Evolutionary conservation across 1,140 invertebrate species (phyloP).

Genomic region (Tyrophagus putrescentiae): DNA sequence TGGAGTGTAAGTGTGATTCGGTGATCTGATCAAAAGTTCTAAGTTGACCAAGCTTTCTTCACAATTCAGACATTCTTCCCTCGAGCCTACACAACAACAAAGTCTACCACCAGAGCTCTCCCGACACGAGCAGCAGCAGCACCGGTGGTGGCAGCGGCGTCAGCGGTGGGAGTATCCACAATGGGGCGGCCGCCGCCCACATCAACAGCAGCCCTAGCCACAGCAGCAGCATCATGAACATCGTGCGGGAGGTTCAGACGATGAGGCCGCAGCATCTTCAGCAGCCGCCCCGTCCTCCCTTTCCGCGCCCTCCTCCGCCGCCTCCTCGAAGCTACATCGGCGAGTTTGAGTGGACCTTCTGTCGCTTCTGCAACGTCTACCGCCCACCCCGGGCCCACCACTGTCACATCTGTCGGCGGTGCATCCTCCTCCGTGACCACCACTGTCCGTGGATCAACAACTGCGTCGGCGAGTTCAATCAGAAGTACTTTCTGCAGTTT

Average conservation of each 20-base stretch:
- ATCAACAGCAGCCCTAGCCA: neutral
- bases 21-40: neutral
- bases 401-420: neutral
- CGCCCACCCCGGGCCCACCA: neutral
- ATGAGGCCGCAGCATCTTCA: neutral
- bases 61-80: neutral
- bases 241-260: neutral
- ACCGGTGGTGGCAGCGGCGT: too few relatives aligned
- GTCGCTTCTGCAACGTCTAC: neutral
- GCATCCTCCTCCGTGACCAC: too few relatives aligned
- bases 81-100: neutral
- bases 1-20: conserved; percentile 4
- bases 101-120: too few relatives aligned
- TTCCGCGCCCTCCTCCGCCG: neutral
- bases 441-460: conserved; percentile 98
- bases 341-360: neutral
- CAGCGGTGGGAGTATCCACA: too few relatives aligned
- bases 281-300: neutral
- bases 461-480: conserved; percentile 98
- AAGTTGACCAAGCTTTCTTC: neutral
- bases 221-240: neutral
- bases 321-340: neutral
- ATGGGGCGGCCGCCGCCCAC: too few relatives aligned
- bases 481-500: conserved; percentile 82
- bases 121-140: too few relatives aligned